Conservation (phyloP, 2,888 invertebrate genomes). For the Girardia tigrina region DNA sequence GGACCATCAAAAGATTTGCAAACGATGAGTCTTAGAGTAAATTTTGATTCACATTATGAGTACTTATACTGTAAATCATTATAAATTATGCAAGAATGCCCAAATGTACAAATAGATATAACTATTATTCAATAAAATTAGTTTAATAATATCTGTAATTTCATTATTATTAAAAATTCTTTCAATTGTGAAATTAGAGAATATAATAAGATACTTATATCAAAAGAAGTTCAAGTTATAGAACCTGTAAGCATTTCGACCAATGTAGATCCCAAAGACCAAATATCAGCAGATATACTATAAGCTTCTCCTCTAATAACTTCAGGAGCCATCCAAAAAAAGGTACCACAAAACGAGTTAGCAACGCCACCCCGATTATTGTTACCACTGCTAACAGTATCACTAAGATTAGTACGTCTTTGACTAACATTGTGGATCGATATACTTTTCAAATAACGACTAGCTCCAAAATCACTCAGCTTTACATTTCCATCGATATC, state of each 20-base stretch:
- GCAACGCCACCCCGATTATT: constrained; percentile 27
- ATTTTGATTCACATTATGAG: no score
- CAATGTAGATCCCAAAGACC: constrained; percentile 50
- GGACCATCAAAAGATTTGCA: no score
- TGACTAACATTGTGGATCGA: constrained; percentile 21
- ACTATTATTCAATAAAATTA: no score
- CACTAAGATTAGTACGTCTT: background rate
- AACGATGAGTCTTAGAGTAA: no score
- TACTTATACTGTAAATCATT: no score
- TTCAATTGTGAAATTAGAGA: no score
- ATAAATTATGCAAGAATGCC: no score
- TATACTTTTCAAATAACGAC: constrained; percentile 44
- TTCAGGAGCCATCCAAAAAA: constrained; percentile 51
- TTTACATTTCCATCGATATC: constrained; percentile 51
- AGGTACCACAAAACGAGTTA: constrained; percentile 47
- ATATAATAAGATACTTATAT: no score
- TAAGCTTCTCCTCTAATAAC: constrained; percentile 50
- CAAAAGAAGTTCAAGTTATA: no score
- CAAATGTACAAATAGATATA: no score
- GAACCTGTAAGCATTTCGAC: constrained; percentile 47
- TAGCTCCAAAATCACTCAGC: constrained; percentile 53
- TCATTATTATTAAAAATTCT: no score
- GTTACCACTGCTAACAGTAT: background rate
- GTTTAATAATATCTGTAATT: no score
- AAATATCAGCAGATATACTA: constrained; percentile 45